Evolutionary conservation across 2,113 vertebrate genomes (phyloP), one percentile per base, ranked within the genome.

Genomic region (Eira barbara): DNA sequence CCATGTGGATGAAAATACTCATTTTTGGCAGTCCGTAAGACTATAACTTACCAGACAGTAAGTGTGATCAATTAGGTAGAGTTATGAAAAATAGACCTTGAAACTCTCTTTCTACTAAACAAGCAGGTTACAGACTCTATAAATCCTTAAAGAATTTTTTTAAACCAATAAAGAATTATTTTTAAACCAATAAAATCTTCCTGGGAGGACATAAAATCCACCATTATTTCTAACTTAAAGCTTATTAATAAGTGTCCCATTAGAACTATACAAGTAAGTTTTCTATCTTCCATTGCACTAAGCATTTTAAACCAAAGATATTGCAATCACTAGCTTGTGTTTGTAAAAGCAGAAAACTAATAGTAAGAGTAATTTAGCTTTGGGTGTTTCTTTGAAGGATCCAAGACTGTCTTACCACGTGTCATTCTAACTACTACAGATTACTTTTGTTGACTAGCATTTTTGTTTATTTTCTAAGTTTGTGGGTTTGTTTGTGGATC

Each of bases 401-500:
- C 21, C 59, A 84, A 94, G 63, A 81, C 45, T 45, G 89, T 49
- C 34, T 27, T 80, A 76, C 36, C 23, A 67, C 89, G 90, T 45
- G 76, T 12, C 86, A 89, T 34, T 85, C 27, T 94, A 94, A 97
- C 63, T 93, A 27, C 88, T 88, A 96, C 7, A 52, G 10, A 73
- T 71, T 55, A 6, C 14, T 79, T 87, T 78, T 36, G 1, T 96
- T 86, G 39, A 55, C 25, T 47, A 45, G 15, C 18, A 14, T 67
- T 81, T 90, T 96, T 71, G 23, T 79, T 91, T 92, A 73, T 84
- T 95, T 76, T 79, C 73, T 93, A 69, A 55, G 12, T 84, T 55
- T 31, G 17, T 67, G 39, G 7, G 18, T 55, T 80, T 92, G n/a
- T 79, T 93, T 65, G 3, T 45, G 42, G 27, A 84, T 87, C 87